Base-by-base conservation (phyloP, 2,797 vertebrate species). In the Cyprinodon diabolis region DNA sequence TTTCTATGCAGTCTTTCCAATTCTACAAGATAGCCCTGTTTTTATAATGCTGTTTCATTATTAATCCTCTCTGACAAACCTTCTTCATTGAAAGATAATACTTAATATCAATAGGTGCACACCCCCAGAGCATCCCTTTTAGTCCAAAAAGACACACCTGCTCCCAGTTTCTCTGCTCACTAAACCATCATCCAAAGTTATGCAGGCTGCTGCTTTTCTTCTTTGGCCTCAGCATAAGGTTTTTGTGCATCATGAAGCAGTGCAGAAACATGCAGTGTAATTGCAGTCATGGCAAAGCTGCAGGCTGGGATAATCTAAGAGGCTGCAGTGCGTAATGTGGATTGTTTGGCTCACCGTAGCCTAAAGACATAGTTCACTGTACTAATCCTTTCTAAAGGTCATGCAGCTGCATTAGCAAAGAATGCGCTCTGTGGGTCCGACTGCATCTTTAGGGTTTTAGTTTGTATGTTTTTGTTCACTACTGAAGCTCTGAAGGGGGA, bases 351-450 rank as follows among this genome's bases (percentile, higher is more conserved):
- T 91, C 84, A 80, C 71, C 35, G 54, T 49, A 0, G 90, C 90
- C 90, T 77, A 9, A 43, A 86, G 90, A 66, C 58, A 67, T 85
- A 80, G 85, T 86, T 84, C 89, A 92, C 88, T 90, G 91, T 90
- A 89, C 84, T 78, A 74, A 86, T 87, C 85, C 87, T 6, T 65
- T 68, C 77, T 79, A 89, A 91, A 93, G 90, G 91, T 92, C 92
- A 83, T 81, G 82, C 55, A 48, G 47, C 51, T 68, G 71, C 73
- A 55, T 66, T n/a, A 0, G 67, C 56, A 66, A 79, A 70, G 4
- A 54, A 35, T 72, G 49, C 49, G 67, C 60, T 75, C 60, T 30
- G 0, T 48, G 13, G 19, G 54, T 56, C 56, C 66, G 52, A 15
- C 23, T 78, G 58, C 68, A 25, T 68, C 1, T 37, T 70, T 82